A percentile compares a stretch with the other conserved stretches of the same genome.
Evolutionary conservation across 2,113 vertebrate species (phyloP).

Genomic region (Xiphophorus hellerii): DNA sequence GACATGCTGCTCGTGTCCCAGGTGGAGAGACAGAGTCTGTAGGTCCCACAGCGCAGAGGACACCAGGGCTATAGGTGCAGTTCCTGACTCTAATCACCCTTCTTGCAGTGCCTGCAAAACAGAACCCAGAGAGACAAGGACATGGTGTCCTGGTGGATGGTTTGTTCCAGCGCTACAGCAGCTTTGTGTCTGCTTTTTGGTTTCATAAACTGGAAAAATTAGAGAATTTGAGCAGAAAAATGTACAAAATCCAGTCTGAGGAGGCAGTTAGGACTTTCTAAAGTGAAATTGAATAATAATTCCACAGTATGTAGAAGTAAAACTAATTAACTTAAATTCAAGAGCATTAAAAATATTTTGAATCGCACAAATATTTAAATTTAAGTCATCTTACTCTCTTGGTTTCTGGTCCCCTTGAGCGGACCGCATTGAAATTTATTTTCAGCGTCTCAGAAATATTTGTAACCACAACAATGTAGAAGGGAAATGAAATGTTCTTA

Average conservation of each 20-base stretch:
- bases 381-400: neutral
- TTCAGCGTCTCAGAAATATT: constrained; percentile 16
- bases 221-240: neutral
- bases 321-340: neutral
- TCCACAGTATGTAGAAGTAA: neutral
- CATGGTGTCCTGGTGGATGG: neutral
- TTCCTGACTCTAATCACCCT: neutral
- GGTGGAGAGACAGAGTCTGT: neutral
- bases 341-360: neutral
- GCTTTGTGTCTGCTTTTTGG: neutral
- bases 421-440: neutral
- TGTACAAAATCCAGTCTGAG: neutral
- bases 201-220: constrained; percentile 1
- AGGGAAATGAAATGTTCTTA: neutral
- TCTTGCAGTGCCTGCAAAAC: neutral
- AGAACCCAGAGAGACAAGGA: neutral
- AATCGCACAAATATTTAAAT: neutral
- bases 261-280: neutral
- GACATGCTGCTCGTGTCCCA: neutral
- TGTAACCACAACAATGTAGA: neutral
- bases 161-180: neutral
- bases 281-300: neutral
- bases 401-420: neutral
- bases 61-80: neutral
- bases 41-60: neutral